Percentiles rank a stretch among this genome's conserved stretches.
Evolutionary conservation across 2,113 vertebrate genomes (phyloP).

Genomic region (Odobenus rosmarus): DNA sequence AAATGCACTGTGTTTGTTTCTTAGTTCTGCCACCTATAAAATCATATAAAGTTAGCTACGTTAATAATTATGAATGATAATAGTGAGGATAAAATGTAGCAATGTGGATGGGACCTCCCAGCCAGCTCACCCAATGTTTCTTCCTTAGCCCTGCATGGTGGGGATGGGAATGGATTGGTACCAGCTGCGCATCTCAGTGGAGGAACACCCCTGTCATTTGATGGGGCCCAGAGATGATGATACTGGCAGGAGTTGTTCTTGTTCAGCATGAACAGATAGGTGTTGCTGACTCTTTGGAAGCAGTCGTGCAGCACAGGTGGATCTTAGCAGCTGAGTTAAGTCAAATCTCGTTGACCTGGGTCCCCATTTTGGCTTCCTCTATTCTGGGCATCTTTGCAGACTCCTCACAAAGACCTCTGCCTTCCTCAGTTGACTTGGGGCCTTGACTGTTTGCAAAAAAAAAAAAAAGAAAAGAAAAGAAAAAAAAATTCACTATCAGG

Average conservation of each 20-base stretch:
- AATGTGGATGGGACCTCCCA: neutral
- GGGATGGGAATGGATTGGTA: neutral
- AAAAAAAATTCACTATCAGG: neutral
- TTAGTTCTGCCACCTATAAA: neutral
- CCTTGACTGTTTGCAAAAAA: neutral
- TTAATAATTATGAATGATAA: neutral
- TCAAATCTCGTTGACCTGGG: accelerated
- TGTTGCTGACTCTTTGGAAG: neutral
- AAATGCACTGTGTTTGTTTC: neutral
- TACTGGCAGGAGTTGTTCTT: neutral
- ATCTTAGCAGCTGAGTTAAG: neutral
- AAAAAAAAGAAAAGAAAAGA: neutral
- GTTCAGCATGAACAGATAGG: neutral
- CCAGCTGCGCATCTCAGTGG: neutral
- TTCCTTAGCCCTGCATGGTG: neutral
- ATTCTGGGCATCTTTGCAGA: neutral
- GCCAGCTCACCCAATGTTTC: neutral
- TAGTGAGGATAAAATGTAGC: neutral
- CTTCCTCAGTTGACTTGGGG: neutral
- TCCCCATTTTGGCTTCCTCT: neutral
- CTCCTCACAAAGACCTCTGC: neutral
- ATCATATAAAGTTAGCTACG: neutral
- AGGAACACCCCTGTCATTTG: neutral
- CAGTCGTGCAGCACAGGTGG: accelerated
- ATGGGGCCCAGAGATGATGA: neutral